A percentile compares a stretch with the other conserved stretches of the same genome.
These are phyloP conservation scores for Drosophila multiciliata DNA, from an alignment of 2,888 invertebrate species.

Conservation along the genomic window DNA sequence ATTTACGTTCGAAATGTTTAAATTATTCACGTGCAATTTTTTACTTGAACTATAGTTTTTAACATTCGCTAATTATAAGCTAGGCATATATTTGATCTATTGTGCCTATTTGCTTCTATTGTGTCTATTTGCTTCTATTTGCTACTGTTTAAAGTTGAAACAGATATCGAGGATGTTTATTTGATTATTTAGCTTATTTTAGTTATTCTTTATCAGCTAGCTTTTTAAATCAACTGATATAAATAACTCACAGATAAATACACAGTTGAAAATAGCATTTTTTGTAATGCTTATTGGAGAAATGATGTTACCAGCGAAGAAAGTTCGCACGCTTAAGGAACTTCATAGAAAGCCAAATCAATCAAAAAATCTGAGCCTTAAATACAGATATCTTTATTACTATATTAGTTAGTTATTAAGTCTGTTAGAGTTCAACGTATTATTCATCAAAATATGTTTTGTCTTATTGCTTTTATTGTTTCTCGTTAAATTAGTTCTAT, in stretches of 20 bases:
- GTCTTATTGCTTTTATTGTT: background rate
- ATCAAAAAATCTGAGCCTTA: background rate
- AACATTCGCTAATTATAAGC: background rate
- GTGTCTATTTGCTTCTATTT: background rate
- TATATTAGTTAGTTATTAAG: background rate
- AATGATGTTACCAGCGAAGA: background rate
- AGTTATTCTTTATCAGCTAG: background rate
- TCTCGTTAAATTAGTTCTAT: background rate
- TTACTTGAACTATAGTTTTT: background rate
- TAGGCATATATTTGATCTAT: background rate
- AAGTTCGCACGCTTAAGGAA: background rate
- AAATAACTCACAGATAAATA: background rate
- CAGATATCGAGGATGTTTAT: background rate
- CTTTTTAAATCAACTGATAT: background rate
- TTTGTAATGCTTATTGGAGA: background rate
- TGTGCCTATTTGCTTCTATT: background rate
- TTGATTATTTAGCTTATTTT: background rate
- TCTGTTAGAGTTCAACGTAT: background rate
- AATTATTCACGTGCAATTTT: background rate
- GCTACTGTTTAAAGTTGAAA: background rate
- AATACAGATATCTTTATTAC: background rate
- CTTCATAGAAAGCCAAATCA: background rate
- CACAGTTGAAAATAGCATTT: background rate
- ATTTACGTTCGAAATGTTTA: constrained; percentile 7
- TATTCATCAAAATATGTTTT: background rate